Base-by-base conservation (phyloP, 1,140 invertebrate genomes). In the Andrena cerasifolii region DNA sequence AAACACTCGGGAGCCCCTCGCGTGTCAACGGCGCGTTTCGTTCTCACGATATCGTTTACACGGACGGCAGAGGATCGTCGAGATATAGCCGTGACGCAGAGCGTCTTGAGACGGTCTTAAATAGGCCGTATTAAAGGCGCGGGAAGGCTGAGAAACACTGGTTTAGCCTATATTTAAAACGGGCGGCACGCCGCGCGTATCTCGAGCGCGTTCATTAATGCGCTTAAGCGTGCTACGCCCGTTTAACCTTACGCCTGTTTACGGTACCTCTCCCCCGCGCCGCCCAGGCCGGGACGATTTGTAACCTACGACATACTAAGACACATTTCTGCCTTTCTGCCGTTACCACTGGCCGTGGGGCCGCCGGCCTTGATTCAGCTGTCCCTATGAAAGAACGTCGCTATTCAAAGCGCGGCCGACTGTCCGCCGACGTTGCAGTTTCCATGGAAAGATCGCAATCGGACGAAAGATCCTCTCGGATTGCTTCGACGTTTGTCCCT, bases 101-200 rank as follows among this genome's bases (percentile, higher is more conserved):
- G 10, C 54, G 59, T 73, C 31, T 75, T 5, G 28, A n/a, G 5
- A 5, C n/a, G n/a, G 49, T 66, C 62, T 40, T 49, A 43, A 61
- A 77, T 45, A 10, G 66, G 47, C 36, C 51, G 18, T 10, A 51
- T 43, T 61, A 61, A 71, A 33, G 12, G 21, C n/a, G n/a, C 2
- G 18, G 36, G 36, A 40, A 53, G 47, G 65, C 45, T 71, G 66
- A 77, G 74, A 71, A 53, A 77, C 66, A 77, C 66, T 71, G 74
- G 74, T 77, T 77, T 77, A 71, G 65, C 74, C 74, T 77, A 77
- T 71, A 77, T 77, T 77, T 77, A 71, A 76, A 40, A 77, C 74
- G 66, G 28, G 66, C 74, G 66, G 66, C 74, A 71, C 65, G 65
- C 74, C 66, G 66, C 66, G 66, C 56, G 74, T 77, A 77, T 77